Percentiles rank a stretch among this genome's conserved stretches.
Evolutionary conservation across 1,140 invertebrate species (phyloP).

Genomic region (Mamestra configurata): DNA sequence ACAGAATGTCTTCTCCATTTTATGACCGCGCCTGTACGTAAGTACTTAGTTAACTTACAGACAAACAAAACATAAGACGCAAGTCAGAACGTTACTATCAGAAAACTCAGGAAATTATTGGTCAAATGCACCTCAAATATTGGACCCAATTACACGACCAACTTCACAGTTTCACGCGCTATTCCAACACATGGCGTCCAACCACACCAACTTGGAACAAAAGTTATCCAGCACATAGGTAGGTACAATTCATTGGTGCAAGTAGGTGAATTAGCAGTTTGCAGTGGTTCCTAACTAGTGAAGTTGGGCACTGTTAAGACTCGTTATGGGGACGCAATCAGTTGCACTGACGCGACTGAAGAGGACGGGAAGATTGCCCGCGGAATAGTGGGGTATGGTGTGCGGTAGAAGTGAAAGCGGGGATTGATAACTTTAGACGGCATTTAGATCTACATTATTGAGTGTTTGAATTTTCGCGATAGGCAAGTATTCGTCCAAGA

Average conservation of each 20-base stretch:
- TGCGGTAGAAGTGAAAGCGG: background rate
- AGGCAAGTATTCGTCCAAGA: too few species aligned
- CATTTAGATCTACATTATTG: too few species aligned
- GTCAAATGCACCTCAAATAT: background rate
- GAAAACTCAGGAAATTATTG: too few species aligned
- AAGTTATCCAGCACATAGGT: background rate
- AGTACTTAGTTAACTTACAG: too few species aligned
- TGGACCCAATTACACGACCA: background rate
- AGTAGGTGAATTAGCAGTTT: background rate
- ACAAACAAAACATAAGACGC: too few species aligned
- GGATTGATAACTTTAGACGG: background rate
- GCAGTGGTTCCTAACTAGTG: background rate
- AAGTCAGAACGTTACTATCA: too few species aligned
- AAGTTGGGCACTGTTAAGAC: slow-evolving; percentile 2
- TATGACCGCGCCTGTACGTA: too few species aligned
- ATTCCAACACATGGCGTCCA: background rate
- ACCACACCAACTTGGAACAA: background rate
- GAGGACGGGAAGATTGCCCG: slow-evolving; percentile 39
- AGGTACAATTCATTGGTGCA: slow-evolving; percentile 5
- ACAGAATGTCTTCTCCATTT: too few species aligned
- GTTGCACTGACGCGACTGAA: background rate
- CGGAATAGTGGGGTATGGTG: background rate
- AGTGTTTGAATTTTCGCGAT: too few species aligned
- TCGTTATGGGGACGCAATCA: slow-evolving; percentile 34
- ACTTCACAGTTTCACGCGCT: background rate